Evolutionary conservation across 2,888 invertebrate genomes (phyloP).

Genomic region (Pseudococcus longispinus): DNA sequence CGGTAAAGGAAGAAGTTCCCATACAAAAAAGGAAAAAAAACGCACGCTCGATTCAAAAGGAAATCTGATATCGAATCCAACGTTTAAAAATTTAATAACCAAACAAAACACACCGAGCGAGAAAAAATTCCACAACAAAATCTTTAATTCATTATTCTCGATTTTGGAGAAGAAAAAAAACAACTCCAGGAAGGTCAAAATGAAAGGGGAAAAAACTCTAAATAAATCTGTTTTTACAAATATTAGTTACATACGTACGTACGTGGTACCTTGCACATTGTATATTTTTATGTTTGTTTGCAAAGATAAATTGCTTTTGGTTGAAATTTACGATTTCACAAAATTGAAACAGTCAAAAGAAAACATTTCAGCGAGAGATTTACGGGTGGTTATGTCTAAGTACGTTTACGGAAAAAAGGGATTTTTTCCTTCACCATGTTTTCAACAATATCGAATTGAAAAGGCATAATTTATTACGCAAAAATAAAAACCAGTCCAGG

Average conservation of each 20-base stretch:
- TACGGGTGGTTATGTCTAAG: slow-evolving; percentile 47
- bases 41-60: background rate
- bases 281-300: slow-evolving; percentile 40
- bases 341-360: slow-evolving; percentile 56
- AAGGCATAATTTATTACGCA: slow-evolving; percentile 51
- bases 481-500: slow-evolving; percentile 45
- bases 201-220: slow-evolving; percentile 9
- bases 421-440: slow-evolving; percentile 13
- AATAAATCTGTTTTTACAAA: slow-evolving; percentile 47
- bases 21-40: background rate
- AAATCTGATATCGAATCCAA: background rate
- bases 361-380: slow-evolving; percentile 52
- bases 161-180: background rate
- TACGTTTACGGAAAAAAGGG: slow-evolving; percentile 1
- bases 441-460: slow-evolving; percentile 49
- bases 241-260: slow-evolving; percentile 1
- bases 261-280: slow-evolving; percentile 26
- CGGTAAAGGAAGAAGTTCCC: background rate
- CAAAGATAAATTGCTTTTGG: slow-evolving; percentile 50
- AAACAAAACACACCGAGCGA: background rate
- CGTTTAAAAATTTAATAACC: slow-evolving; percentile 40
- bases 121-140: background rate
- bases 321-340: slow-evolving; percentile 53
- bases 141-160: slow-evolving; percentile 26
- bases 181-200: background rate